These are phyloP conservation scores for Geotrupes spiniger DNA, from an alignment of 2,888 invertebrate genomes.

Conservation along the genomic window DNA sequence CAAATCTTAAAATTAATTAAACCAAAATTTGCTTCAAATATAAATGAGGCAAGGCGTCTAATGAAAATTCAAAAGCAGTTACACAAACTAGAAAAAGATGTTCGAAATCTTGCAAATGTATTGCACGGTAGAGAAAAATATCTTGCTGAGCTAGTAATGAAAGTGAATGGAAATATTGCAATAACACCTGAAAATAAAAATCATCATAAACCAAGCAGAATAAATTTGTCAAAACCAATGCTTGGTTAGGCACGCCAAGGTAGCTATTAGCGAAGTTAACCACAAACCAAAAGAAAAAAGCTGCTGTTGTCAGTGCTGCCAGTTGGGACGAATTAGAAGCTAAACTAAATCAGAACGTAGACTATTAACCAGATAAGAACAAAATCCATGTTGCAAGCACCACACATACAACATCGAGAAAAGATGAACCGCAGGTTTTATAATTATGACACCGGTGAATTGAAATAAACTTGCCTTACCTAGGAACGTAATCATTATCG, in stretches of 20 bases:
- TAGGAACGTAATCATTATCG: too few relatives aligned
- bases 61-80: slow-evolving; percentile 66
- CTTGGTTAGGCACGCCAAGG: not conserved
- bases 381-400: slow-evolving; percentile 25
- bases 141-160: too few relatives aligned
- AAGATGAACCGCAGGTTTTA: too few relatives aligned
- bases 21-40: slow-evolving; percentile 67
- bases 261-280: not conserved
- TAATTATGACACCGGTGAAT: too few relatives aligned
- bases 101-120: not conserved
- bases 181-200: not conserved
- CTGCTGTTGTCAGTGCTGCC: slow-evolving; percentile 42
- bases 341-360: slow-evolving; percentile 39
- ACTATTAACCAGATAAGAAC: slow-evolving; percentile 24
- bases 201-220: not conserved
- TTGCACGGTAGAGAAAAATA: not conserved
- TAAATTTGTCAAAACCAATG: too few relatives aligned
- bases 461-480: too few relatives aligned
- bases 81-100: slow-evolving; percentile 57
- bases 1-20: slow-evolving; percentile 54
- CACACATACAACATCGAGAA: too few relatives aligned
- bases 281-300: slow-evolving; percentile 4
- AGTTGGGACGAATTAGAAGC: slow-evolving; percentile 48
- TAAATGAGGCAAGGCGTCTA: slow-evolving; percentile 63
- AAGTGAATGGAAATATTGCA: not conserved